Evolutionary conservation across 2,888 invertebrate genomes (phyloP).

Genomic region (Celastrina argiolus): DNA sequence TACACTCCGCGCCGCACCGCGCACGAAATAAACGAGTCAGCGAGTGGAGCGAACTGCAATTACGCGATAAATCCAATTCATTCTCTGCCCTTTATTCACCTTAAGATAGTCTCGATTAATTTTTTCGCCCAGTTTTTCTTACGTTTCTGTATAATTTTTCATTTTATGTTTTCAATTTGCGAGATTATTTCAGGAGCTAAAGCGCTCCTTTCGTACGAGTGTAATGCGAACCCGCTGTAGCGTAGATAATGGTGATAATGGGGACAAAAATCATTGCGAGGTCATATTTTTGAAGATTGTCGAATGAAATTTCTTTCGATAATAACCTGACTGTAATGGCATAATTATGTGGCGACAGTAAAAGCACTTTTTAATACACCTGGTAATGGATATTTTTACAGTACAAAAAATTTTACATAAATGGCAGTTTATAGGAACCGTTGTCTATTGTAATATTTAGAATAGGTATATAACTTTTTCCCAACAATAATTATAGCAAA

Average conservation of each 20-base stretch:
- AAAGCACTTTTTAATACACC: background rate
- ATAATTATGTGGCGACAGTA: background rate
- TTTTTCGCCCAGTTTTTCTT: constrained; percentile 45
- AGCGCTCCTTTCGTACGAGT: background rate
- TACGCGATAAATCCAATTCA: constrained; percentile 62
- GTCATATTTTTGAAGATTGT: constrained; percentile 3
- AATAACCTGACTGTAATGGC: background rate
- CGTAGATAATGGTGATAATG: background rate
- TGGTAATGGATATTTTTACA: background rate
- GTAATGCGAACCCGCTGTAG: constrained; percentile 9
- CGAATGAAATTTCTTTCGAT: background rate
- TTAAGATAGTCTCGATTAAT: constrained; percentile 41
- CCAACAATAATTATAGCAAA: no score
- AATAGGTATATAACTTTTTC: no score
- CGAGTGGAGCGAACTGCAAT: constrained; percentile 55
- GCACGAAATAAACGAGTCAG: constrained; percentile 53
- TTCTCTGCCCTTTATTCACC: constrained; percentile 44
- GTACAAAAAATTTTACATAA: background rate
- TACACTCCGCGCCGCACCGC: constrained; percentile 40
- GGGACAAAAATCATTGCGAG: background rate
- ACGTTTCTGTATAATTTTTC: constrained; percentile 41
- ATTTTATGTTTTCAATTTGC: constrained; percentile 19
- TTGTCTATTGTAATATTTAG: no score
- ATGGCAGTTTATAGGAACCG: constrained; percentile 5
- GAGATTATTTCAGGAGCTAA: constrained; percentile 11